Conservation (phyloP, 1,140 invertebrate genomes). For the Ylistrum balloti region DNA sequence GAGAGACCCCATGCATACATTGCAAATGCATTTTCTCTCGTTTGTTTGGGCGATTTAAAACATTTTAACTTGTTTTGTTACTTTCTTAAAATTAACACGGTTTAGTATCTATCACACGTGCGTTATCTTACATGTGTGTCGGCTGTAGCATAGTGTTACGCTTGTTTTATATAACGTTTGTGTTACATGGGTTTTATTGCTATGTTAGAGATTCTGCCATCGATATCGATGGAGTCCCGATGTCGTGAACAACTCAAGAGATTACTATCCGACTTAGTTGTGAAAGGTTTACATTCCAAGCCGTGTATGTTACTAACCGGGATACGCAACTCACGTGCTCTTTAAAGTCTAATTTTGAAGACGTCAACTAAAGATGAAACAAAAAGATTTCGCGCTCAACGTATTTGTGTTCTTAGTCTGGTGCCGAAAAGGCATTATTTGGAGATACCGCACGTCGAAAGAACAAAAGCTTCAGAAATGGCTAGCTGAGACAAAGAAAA, state of each 20-base stretch:
- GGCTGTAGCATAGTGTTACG: background rate
- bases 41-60: background rate
- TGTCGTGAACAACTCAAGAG: background rate
- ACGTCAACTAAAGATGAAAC: background rate
- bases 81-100: background rate
- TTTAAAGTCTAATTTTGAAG: conserved; percentile 13
- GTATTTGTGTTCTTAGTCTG: background rate
- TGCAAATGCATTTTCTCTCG: background rate
- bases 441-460: background rate
- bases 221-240: background rate
- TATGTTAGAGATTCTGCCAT: background rate
- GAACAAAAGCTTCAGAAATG: background rate
- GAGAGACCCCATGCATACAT: background rate
- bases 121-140: background rate
- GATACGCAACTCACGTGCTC: background rate
- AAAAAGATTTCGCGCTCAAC: background rate
- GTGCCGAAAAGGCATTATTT: background rate
- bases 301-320: background rate
- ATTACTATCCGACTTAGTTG: background rate
- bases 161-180: background rate
- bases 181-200: background rate
- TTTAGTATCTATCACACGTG: background rate
- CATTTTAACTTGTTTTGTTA: background rate
- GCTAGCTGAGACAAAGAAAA: background rate
- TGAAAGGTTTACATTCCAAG: background rate